Base-by-base conservation (phyloP, 2,888 invertebrate species). In the Phyllotreta cruciferae region DNA sequence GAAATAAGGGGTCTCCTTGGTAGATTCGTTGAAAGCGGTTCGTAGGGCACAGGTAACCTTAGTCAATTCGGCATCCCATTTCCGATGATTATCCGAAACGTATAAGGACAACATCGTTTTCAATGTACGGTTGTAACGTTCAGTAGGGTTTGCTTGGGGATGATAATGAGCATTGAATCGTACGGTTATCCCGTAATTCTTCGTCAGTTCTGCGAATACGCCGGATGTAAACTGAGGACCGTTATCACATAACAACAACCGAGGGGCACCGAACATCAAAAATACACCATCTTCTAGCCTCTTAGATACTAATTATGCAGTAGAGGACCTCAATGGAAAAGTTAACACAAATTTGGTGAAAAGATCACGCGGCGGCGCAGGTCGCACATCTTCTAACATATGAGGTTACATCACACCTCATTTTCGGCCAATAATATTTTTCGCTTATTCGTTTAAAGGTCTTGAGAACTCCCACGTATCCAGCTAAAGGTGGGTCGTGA, bases 151-250 rank as follows among this genome's bases (percentile, higher is more conserved):
- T 8, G 36, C 49, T 13, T 63, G 63, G 6, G 63, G 41, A 38
- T 63, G 63, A 13, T 63, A 63, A 2, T 36, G 8, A 10, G 63
- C 63, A 8, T 54, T 63, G 11, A 55, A 60, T n/a, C 47, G 11
- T 13, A 42, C 34, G 13, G 50, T 24, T 5, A 47, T 42, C 8
- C 24, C 24, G 24, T 47, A 55, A 4, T 13, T 35, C n/a, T 24
- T 13, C 47, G 41, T 42, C 6, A 66, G 53, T 44, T 63, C 63
- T 34, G 14, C 6, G 6, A 49, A 49, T 6, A 41, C 35, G 24
- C 24, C 24, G 2, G 24, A 24, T 5, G 1, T 37, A 61, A 70
- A 75, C 44, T 75, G 74, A 2, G 53, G 57, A 1, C 69, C 70
- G 58, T 71, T 71, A 37, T 71, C 69, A 49, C 60, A 66, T 35